Evolutionary conservation across 2,797 vertebrate genomes (phyloP).

Genomic region (Ctenopoma multispine): DNA sequence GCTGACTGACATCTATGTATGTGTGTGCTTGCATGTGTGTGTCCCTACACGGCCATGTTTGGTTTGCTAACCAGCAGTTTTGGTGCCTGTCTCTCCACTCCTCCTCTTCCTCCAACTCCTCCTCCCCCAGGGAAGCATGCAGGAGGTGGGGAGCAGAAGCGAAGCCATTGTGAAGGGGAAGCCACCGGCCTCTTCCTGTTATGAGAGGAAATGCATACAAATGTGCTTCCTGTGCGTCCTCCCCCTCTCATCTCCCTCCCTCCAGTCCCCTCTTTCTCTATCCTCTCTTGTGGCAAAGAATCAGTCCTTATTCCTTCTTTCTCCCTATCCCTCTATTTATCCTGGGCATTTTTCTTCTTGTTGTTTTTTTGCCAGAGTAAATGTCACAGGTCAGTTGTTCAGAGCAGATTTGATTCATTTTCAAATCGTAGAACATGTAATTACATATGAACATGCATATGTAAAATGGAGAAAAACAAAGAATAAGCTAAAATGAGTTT

Average conservation of each 20-base stretch:
- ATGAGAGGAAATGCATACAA: conserved; percentile 99
- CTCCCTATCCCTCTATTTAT: conserved; percentile 42
- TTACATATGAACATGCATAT: background rate
- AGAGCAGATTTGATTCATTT: conserved; percentile 43
- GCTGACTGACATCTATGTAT: conserved; percentile 63
- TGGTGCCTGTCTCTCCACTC: conserved; percentile 85
- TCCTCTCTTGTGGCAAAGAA: conserved; percentile 61
- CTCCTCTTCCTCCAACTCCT: conserved; percentile 76
- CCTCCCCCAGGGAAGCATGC: conserved; percentile 89
- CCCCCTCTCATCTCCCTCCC: conserved; percentile 66
- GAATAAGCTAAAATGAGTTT: background rate
- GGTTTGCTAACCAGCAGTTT: conserved; percentile 79
- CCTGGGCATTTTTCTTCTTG: conserved; percentile 31
- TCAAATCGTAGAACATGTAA: conserved; percentile 1
- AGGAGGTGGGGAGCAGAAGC: conserved; percentile 97
- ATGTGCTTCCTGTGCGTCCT: conserved; percentile 99
- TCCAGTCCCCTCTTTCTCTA: conserved; percentile 50
- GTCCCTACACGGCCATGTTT: conserved; percentile 65
- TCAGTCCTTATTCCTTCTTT: conserved; percentile 53
- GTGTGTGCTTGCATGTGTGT: conserved; percentile 22
- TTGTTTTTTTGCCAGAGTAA: conserved; percentile 32
- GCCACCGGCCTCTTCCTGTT: conserved; percentile 99
- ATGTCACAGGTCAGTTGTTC: conserved; percentile 74
- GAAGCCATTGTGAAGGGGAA: conserved; percentile 99
- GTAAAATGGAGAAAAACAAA: background rate